These are phyloP conservation scores for Imbricaverruca yamaguchii DNA, from an alignment of 2,888 invertebrate species.

Conservation along the genomic window DNA sequence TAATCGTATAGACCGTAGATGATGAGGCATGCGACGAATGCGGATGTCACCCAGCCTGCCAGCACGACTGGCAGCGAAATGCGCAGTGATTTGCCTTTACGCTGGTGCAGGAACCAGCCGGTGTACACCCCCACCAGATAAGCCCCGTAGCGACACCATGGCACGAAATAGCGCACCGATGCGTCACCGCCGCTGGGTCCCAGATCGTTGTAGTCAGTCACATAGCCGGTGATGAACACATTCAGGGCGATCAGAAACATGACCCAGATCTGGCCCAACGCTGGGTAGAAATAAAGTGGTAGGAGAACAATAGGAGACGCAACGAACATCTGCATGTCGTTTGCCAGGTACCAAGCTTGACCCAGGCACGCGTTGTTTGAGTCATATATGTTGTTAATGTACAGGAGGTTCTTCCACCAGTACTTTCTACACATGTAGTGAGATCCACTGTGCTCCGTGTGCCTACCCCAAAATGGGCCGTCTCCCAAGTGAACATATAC, in stretches of 20 bases:
- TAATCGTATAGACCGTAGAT: slow-evolving; percentile 5
- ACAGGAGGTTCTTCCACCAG: slow-evolving; percentile 25
- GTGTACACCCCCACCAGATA: slow-evolving; percentile 24
- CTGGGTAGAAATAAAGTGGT: slow-evolving; percentile 17
- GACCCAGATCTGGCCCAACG: slow-evolving; percentile 20
- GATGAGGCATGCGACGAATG: neutral
- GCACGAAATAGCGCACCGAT: neutral
- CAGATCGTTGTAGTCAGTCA: slow-evolving; percentile 7
- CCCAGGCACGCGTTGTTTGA: slow-evolving; percentile 23
- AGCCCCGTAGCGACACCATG: slow-evolving; percentile 22
- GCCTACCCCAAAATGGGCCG: slow-evolving; percentile 16
- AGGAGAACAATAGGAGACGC: slow-evolving; percentile 23
- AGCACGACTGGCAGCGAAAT: neutral
- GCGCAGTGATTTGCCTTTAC: neutral
- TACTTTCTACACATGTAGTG: neutral
- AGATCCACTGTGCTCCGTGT: neutral
- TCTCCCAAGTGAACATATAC: neutral
- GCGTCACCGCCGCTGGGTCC: neutral
- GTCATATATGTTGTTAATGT: slow-evolving; percentile 24
- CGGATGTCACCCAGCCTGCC: neutral
- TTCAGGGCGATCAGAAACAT: neutral
- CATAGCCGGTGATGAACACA: neutral
- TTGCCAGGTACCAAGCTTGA: slow-evolving; percentile 28
- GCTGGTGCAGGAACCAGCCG: slow-evolving; percentile 23
- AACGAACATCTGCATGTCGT: slow-evolving; percentile 28